These are phyloP conservation scores for Distichodus sexfasciatus DNA, from an alignment of 2,797 vertebrate genomes.

Conservation along the genomic window DNA sequence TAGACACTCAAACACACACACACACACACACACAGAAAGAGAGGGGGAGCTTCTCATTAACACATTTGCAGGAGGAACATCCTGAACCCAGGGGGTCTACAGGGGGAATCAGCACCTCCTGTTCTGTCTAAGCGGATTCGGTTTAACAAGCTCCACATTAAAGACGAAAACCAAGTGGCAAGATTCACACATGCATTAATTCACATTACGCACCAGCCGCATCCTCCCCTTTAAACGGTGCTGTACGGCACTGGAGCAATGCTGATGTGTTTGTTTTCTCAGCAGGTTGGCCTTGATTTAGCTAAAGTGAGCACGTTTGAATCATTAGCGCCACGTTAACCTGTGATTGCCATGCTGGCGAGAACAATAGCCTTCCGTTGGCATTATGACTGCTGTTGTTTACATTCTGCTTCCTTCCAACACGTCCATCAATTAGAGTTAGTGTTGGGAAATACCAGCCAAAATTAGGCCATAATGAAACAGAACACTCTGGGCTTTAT, in stretches of 20 bases:
- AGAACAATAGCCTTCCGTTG: not conserved
- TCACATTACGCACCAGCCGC: not conserved
- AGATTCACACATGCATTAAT: slow-evolving; percentile 4
- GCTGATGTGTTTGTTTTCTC: too few species aligned
- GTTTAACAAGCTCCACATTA: slow-evolving; percentile 1
- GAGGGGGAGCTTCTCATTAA: too few species aligned
- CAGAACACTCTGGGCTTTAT: too few species aligned
- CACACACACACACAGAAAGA: slow-evolving; percentile 44
- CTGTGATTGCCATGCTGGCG: not conserved
- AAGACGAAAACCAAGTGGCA: not conserved
- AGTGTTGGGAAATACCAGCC: too few species aligned
- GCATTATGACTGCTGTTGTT: not conserved
- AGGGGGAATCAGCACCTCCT: slow-evolving; percentile 13
- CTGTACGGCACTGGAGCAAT: too few species aligned
- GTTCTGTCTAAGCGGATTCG: not conserved
- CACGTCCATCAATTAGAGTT: too few species aligned
- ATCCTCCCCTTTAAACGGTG: too few species aligned
- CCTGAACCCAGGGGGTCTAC: not conserved
- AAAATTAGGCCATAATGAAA: too few species aligned
- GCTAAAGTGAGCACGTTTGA: not conserved
- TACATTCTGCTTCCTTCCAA: not conserved
- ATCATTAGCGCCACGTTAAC: slow-evolving; percentile 5
- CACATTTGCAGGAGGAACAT: slow-evolving; percentile 56
- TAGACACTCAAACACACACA: not conserved
- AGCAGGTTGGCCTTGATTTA: too few species aligned